A percentile compares a stretch with the other conserved stretches of the same genome.
phyloP scores from a whole-genome alignment of 2,797 vertebrate genomes.

The Xiphorhynchus erythropygius region DNA sequence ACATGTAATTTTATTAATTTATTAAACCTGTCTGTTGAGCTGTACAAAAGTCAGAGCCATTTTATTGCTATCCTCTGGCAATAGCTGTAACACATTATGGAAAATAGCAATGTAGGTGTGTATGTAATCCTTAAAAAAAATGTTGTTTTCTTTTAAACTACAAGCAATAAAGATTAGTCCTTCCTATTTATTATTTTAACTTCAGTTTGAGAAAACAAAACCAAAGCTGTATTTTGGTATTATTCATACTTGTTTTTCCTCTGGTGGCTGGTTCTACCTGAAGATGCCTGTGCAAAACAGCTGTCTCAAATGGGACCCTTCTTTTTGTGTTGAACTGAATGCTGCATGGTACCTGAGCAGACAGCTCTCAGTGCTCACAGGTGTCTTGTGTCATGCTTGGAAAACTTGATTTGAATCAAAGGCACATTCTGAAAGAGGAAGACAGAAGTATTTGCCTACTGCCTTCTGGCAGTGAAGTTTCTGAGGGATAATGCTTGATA shows the following conservation, averaged over 20 bases:
- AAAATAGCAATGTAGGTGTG: not conserved
- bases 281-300: not conserved
- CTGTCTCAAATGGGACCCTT: not conserved
- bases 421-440: not conserved
- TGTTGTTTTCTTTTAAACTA: not conserved
- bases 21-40: not conserved
- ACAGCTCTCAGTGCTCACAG: not conserved
- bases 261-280: not conserved
- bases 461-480: not conserved
- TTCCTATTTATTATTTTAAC: not conserved
- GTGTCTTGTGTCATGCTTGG: not conserved
- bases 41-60: not conserved
- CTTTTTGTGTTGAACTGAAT: not conserved
- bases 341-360: not conserved
- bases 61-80: not conserved
- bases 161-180: not conserved
- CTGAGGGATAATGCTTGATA: not conserved
- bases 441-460: not conserved
- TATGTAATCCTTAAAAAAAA: not conserved
- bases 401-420: not conserved
- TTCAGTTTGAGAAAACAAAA: not conserved
- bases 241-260: not conserved
- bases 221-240: not conserved
- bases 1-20: constrained; percentile 12
- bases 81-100: not conserved